A percentile compares a stretch with the other conserved stretches of the same genome.
These are phyloP conservation scores for Gymnosoma rotundatum DNA, from an alignment of 2,888 invertebrate genomes.

Conservation along the genomic window DNA sequence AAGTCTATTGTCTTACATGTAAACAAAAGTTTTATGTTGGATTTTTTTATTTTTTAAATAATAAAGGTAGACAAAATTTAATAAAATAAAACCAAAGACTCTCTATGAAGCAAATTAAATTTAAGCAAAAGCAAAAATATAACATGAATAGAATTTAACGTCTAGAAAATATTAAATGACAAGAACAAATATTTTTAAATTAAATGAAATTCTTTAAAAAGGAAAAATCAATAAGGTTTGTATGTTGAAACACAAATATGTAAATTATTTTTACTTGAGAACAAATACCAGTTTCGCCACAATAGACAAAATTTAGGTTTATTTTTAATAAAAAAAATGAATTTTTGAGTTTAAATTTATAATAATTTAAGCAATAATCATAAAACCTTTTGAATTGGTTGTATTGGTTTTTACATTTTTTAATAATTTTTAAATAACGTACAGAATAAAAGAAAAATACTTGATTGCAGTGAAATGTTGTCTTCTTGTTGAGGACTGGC, in stretches of 20 bases:
- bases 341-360: neutral
- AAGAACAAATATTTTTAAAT: neutral
- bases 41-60: no score
- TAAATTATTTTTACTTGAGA: no score
- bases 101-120: no score
- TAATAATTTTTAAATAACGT: constrained; percentile 27
- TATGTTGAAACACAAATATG: no score
- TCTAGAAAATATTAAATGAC: neutral
- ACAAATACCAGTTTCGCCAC: no score
- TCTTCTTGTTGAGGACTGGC: neutral
- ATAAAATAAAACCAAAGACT: no score
- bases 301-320: neutral
- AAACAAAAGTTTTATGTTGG: constrained; percentile 1
- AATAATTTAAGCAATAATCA: neutral
- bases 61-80: no score
- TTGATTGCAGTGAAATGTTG: constrained; percentile 13
- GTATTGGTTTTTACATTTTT: neutral
- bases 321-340: constrained; percentile 18
- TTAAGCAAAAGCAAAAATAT: no score
- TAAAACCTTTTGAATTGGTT: constrained; percentile 14
- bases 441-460: neutral
- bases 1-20: constrained; percentile 5
- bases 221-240: no score
- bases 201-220: no score
- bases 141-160: constrained; percentile 30